Evolutionary conservation across 2,797 vertebrate genomes (phyloP), one percentile per base, ranked within the genome.

Genomic region (Ataeniobius toweri): DNA sequence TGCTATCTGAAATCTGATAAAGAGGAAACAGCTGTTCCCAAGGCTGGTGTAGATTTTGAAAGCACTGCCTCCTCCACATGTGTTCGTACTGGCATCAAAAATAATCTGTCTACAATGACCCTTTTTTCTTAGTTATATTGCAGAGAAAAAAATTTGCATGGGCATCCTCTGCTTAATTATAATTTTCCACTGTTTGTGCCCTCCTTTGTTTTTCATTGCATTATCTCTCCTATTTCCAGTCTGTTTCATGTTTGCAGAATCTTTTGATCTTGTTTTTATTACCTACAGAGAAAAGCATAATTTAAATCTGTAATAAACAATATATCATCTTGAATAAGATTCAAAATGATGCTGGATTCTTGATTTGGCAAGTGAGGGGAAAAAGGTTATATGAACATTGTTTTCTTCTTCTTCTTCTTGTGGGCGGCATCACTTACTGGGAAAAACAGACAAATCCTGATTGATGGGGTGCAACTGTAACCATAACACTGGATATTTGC

Each of bases 21-120:
- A 88, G 86, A 85, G 89, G 84, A 90, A 88, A 84, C 89, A 85
- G 86, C 86, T 91, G 92, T 56, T 63, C 72, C 73, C 74, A 67
- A 80, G 73, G 83, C 79, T 79, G 83, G 59, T 75, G 71, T 0
- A 59, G 84, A 83, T 85, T 85, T 83, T 31, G 56, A 75, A 50
- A 79, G n/a, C 36, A 71, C 75, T 61, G 55, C 77, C 65, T 82
- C 53, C 20, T 83, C 71, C 75, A 79, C 59, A 76, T 82, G 74
- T 69, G 58, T 56, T 75, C 74, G 70, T 31, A 63, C 50, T 80
- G 73, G 68, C 74, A 83, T 78, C n/a, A 8, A 56, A 80, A 51
- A 20, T 59, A 82, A 75, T 74, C 58, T 75, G 26, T 65, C 56
- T 28, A 82, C 63, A 86, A 78, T 14, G 75, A 73, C 48, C 75